Percentiles rank a stretch among this genome's conserved stretches.
Conservation (phyloP, 2,888 invertebrate genomes). For the Yponomeuta sedellus region DNA sequence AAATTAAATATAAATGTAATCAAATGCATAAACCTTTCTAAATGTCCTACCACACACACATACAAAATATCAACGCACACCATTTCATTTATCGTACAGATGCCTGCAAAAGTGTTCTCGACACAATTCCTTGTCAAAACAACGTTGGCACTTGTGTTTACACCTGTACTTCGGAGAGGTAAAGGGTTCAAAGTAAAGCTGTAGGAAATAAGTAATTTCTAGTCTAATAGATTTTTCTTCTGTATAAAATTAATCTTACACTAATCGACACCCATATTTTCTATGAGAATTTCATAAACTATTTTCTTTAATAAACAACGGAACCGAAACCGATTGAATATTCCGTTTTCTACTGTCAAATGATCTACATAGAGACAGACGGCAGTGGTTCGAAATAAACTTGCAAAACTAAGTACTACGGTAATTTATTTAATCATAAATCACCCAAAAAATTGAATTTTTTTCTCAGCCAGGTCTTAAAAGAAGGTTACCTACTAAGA, state of each 20-base stretch:
- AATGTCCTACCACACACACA: conserved; percentile 6
- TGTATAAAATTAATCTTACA: neutral
- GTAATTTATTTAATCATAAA: too few relatives aligned
- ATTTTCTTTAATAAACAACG: neutral
- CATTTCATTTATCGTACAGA: conserved; percentile 4
- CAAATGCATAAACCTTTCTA: neutral
- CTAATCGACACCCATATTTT: neutral
- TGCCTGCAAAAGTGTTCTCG: neutral
- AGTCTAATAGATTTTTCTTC: neutral
- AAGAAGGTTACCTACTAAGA: too few relatives aligned
- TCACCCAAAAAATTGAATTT: too few relatives aligned
- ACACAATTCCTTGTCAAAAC: neutral
- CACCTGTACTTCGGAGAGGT: neutral
- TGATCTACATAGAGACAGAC: too few relatives aligned
- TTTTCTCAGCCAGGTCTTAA: too few relatives aligned
- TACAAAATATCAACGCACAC: neutral
- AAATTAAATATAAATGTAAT: neutral
- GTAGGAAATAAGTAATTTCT: neutral
- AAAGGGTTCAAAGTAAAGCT: neutral
- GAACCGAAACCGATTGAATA: neutral
- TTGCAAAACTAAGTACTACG: too few relatives aligned
- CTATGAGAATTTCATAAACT: neutral
- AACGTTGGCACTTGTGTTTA: neutral
- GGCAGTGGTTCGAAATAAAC: too few relatives aligned
- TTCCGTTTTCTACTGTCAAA: too few relatives aligned